A percentile compares a stretch with the other conserved stretches of the same genome.
Conservation (phyloP, 2,888 invertebrate species). For the Pteria penguin region DNA sequence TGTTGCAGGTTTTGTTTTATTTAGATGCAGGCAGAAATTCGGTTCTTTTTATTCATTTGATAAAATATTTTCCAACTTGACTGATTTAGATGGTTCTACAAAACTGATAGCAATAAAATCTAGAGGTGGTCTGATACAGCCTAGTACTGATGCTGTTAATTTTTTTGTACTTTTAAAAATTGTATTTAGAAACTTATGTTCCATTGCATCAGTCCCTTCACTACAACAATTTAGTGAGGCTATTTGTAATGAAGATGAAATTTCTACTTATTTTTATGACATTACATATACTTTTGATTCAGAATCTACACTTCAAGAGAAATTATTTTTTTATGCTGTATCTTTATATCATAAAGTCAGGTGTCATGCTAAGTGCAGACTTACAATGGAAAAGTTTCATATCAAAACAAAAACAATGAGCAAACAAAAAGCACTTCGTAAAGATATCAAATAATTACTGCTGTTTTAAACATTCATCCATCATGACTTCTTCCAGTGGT, state of each 20-base stretch:
- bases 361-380: no score
- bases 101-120: slow-evolving; percentile 1
- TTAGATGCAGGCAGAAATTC: background rate
- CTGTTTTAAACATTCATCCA: no score
- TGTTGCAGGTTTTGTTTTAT: background rate
- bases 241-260: background rate
- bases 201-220: background rate
- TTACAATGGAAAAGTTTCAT: no score
- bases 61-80: background rate
- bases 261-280: no score
- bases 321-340: no score
- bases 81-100: background rate
- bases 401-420: no score
- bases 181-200: background rate
- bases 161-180: slow-evolving; percentile 14
- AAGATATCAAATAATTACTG: no score
- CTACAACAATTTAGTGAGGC: slow-evolving; percentile 10
- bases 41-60: slow-evolving; percentile 1
- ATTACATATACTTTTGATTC: background rate
- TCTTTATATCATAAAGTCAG: no score
- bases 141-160: background rate
- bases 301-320: no score
- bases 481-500: no score
- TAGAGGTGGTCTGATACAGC: slow-evolving; percentile 8
- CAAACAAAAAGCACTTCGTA: no score